These are phyloP conservation scores for Tautogolabrus adspersus DNA, from an alignment of 2,113 vertebrate genomes.

Conservation along the genomic window DNA sequence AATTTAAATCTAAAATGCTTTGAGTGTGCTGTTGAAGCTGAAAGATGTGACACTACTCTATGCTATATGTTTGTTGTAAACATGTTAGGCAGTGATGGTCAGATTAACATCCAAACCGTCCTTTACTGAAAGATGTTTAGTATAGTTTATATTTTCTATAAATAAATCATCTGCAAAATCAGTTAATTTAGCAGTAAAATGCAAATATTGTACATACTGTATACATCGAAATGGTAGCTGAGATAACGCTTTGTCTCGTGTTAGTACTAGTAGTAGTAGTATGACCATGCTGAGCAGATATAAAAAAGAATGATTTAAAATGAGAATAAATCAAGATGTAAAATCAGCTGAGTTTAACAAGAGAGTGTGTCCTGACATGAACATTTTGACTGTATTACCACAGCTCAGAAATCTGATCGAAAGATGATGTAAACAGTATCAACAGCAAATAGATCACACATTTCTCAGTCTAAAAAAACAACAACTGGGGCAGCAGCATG, in stretches of 20 bases:
- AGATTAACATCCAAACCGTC: no score
- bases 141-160: no score
- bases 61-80: no score
- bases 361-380: neutral
- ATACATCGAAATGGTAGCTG: no score
- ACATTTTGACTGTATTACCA: neutral
- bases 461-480: neutral
- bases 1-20: neutral
- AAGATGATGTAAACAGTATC: neutral
- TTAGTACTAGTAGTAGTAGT: no score
- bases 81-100: no score
- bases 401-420: neutral
- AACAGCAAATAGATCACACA: neutral
- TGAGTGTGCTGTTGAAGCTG: neutral
- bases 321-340: neutral
- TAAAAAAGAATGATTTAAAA: no score
- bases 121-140: no score
- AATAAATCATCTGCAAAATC: no score
- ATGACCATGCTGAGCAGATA: neutral
- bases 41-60: neutral
- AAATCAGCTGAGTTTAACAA: neutral
- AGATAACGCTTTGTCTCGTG: no score
- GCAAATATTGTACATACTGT: no score
- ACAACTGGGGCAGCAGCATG: neutral
- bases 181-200: no score